Evolutionary conservation across 2,888 invertebrate species (phyloP).

Genomic region (Diaperis boleti): DNA sequence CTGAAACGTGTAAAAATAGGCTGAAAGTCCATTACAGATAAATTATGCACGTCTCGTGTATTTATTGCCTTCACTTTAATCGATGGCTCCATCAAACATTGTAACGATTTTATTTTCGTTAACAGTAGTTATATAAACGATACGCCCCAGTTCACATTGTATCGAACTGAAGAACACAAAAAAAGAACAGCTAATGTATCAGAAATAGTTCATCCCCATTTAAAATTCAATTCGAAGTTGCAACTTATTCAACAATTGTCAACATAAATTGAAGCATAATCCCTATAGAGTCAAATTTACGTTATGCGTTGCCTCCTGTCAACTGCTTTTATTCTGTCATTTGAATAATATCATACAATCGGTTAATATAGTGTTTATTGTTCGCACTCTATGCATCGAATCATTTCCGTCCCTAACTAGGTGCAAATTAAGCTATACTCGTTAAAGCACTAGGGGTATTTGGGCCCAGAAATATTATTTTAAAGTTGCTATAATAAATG

Average conservation of each 20-base stretch:
- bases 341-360: constrained; percentile 24
- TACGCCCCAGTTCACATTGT: too few relatives aligned
- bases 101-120: constrained; percentile 24
- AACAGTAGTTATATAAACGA: constrained; percentile 21
- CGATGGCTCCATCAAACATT: constrained; percentile 25
- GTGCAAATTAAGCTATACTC: not conserved
- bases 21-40: constrained; percentile 11
- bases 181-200: too few relatives aligned
- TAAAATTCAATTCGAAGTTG: too few relatives aligned
- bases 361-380: constrained; percentile 12
- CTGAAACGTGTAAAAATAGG: constrained; percentile 17
- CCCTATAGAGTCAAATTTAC: constrained; percentile 10
- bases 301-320: constrained; percentile 19
- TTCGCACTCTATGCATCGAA: not conserved
- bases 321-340: constrained; percentile 13
- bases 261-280: too few relatives aligned
- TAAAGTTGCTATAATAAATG: too few relatives aligned
- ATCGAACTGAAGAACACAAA: too few relatives aligned
- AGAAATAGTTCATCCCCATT: too few relatives aligned
- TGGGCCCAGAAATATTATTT: too few relatives aligned
- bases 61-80: constrained; percentile 27
- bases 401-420: not conserved
- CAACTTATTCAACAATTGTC: too few relatives aligned
- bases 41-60: constrained; percentile 20
- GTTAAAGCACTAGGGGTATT: too few relatives aligned